These are phyloP conservation scores for Xestoiulus laeticollis DNA, from an alignment of 2,888 invertebrate species.

Conservation along the genomic window DNA sequence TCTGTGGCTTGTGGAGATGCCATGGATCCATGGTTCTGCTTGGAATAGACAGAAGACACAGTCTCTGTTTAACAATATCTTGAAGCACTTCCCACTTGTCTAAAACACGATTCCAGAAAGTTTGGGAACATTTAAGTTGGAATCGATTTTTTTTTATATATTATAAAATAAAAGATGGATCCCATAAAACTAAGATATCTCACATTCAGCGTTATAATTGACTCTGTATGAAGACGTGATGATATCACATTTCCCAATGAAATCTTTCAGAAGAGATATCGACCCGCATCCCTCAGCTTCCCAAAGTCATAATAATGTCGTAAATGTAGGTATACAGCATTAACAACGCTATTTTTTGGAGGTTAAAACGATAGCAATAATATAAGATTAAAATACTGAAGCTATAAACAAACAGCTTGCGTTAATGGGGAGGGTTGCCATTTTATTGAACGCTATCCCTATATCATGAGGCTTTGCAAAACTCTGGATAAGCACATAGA, in stretches of 20 bases:
- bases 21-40: neutral
- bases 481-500: neutral
- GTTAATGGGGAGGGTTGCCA: neutral
- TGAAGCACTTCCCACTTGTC: neutral
- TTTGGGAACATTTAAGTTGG: neutral
- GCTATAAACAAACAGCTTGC: slow-evolving; percentile 20
- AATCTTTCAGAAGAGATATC: neutral
- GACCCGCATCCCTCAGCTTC: neutral
- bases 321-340: neutral
- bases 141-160: neutral
- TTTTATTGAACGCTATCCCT: neutral
- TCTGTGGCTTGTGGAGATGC: neutral
- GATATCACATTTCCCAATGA: slow-evolving; percentile 43
- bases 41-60: neutral
- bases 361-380: neutral
- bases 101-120: slow-evolving; percentile 39
- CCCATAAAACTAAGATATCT: slow-evolving; percentile 14
- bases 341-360: neutral
- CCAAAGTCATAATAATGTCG: neutral
- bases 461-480: neutral
- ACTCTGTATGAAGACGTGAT: slow-evolving; percentile 36
- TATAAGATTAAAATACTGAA: neutral
- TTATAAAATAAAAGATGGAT: neutral
- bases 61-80: neutral
- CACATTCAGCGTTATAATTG: slow-evolving; percentile 45